Evolutionary conservation across 2,113 vertebrate genomes (phyloP), one percentile per base, ranked within the genome.

Genomic region (Equus quagga): DNA sequence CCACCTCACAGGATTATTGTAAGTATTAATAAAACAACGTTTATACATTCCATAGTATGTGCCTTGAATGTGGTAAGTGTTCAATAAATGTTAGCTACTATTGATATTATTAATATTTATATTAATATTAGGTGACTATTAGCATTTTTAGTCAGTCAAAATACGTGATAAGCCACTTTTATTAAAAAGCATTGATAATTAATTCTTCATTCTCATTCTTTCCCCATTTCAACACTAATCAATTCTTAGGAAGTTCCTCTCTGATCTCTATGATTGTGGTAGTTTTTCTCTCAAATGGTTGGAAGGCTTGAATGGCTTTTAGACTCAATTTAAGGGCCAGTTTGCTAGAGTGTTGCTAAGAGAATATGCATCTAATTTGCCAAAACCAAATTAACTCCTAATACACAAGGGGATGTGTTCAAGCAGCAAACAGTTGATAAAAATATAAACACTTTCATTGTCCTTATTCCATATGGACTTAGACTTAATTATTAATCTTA

Each of bases 381-480:
- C 86, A 86, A 97, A 97, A 98, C 69, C 64, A 96, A 96, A 98
- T 98, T 97, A 94, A 81, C 82, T 97, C 73, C 75, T 84, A 93
- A 96, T 95, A 87, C 89, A 86, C 95, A 76, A 83, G 95, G 83
- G 95, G 70, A 23, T 84, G 65, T 86, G 51, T 89, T 86, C 72
- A 93, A 94, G 64, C 72, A 46, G 64, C 78, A 91, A 96, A 93
- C 56, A 90, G 91, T 83, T 97, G 85, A 91, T 97, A 94, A 88
- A 96, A 96, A 96, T 76, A 93, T 73, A 95, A 94, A 83, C 91
- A 70, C 79, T 96, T 97, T 95, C 89, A 80, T 92, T 90, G 58
- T 95, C 31, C 51, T 89, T 70, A 73, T 85, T 90, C 90, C 92
- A 36, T 56, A 83, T 44, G 81, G 79, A 49, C 58, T 75, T 80